Base-by-base conservation (phyloP, 2,888 invertebrate genomes). In the Fragum sueziense region DNA sequence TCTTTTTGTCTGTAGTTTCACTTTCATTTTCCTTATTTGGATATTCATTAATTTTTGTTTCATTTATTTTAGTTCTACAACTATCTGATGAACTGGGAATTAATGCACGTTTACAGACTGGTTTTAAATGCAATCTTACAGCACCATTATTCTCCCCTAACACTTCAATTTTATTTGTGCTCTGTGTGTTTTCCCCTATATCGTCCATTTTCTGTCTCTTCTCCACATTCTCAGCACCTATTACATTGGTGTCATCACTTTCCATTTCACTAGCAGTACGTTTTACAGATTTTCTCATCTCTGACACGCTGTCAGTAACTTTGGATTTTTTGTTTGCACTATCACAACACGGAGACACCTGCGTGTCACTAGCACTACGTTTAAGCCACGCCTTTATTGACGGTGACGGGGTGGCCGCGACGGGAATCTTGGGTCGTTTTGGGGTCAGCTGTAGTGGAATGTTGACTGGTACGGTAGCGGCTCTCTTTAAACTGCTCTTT, bases 341-440 rank as follows among this genome's bases (percentile, higher is more conserved):
- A 14, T 22, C 22, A 51, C 34, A 22, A 59, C 27, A 22, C 20
- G 59, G 20, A 14, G 62, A 34, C 22, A n/a, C 34, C 4, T 69
- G 29, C 7, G 76, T n/a, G 34, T 74, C 76, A 76, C 76, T 84
- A 33, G 79, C 76, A 70, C 79, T 80, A 33, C 83, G 82, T 61
- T 80, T 86, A 6, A 88, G 69, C 87, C 87, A 88, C 33, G 80
- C 73, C 75, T 86, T 86, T 62, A 88, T 86, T 9, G 88, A 87
- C 9, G 88, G 87, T 14, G 88, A 87, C 6, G 80, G 78, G 2
- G 75, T 57, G 14, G 80, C 34, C 0, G 72, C 37, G 4, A 51
- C 34, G 9, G 73, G 52, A 4, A 77, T 68, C 37, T 75, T 76
- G 27, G 74, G 65, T 52, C 76, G 80, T 76, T 86, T 79, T 20